Percentiles rank a stretch among this genome's conserved stretches.
phyloP scores from a whole-genome alignment of 2,797 vertebrate genomes.

The Squalus acanthias region DNA sequence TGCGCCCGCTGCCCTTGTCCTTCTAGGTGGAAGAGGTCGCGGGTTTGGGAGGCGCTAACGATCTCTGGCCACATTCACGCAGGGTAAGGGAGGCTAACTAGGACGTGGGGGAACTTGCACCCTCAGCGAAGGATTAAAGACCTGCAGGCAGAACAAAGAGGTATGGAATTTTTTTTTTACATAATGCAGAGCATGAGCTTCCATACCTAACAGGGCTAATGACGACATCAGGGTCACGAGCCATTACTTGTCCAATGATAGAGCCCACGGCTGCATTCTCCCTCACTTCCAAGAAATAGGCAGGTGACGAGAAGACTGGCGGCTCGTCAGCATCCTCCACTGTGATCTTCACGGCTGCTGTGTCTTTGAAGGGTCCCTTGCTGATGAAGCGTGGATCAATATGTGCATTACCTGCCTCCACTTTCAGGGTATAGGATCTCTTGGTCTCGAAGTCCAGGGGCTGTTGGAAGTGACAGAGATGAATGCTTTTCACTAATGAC shows the following conservation, averaged over 20 bases:
- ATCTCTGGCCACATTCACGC: not conserved
- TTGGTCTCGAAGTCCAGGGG: conserved; percentile 89
- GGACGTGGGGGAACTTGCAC: not conserved
- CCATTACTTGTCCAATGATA: conserved; percentile 79
- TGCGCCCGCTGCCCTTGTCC: too few species aligned
- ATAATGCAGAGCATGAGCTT: not conserved
- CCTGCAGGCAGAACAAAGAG: not conserved
- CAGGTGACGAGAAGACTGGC: conserved; percentile 78
- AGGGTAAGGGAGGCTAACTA: not conserved
- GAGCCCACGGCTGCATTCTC: conserved; percentile 87
- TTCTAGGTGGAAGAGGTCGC: too few species aligned
- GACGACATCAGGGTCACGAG: conserved; percentile 77
- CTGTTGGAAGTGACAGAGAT: conserved; percentile 67
- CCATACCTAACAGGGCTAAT: conserved; percentile 82
- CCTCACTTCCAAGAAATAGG: conserved; percentile 82
- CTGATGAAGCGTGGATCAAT: conserved; percentile 71
- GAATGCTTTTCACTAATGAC: conserved; percentile 58
- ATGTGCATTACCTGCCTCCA: conserved; percentile 83
- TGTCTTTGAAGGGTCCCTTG: conserved; percentile 86
- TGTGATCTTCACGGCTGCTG: conserved; percentile 79
- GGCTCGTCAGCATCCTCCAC: conserved; percentile 91
- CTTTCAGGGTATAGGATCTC: conserved; percentile 81
- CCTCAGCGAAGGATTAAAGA: not conserved
- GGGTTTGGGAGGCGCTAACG: too few species aligned
- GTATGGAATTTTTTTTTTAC: too few species aligned